Conservation (phyloP, 2,888 invertebrate genomes). For the Carcina quercana region DNA sequence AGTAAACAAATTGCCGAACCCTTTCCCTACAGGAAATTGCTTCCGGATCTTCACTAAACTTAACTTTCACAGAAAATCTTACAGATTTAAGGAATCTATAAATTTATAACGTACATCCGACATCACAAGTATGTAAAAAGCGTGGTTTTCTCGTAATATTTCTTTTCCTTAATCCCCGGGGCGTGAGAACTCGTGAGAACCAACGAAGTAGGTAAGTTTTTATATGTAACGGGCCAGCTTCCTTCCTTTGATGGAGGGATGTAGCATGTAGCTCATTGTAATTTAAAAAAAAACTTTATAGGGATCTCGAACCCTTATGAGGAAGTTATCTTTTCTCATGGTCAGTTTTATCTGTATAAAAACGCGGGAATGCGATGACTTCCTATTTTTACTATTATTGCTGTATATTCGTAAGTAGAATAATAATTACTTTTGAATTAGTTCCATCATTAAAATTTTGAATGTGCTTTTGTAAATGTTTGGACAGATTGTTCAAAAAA, state of each 20-base stretch:
- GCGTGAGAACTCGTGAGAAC: slow-evolving; percentile 18
- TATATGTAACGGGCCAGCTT: slow-evolving; percentile 24
- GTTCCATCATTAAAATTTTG: no score
- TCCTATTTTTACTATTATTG: no score
- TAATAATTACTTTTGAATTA: no score
- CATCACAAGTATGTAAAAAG: slow-evolving; percentile 3
- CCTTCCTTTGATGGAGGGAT: slow-evolving; percentile 35
- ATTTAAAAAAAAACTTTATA: slow-evolving; percentile 6
- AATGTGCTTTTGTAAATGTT: no score
- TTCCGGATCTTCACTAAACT: not conserved
- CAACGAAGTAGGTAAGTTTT: slow-evolving; percentile 5
- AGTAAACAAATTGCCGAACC: no score
- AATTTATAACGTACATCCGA: not conserved
- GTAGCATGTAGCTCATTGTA: slow-evolving; percentile 21
- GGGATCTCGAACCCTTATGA: not conserved
- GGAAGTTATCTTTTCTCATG: slow-evolving; percentile 4
- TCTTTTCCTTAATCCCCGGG: slow-evolving; percentile 9
- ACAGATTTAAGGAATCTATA: not conserved
- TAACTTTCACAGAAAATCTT: not conserved
- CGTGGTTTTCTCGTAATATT: not conserved
- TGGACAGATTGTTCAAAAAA: no score
- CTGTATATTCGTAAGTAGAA: no score
- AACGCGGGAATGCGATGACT: no score
- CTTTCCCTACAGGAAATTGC: slow-evolving; percentile 4
- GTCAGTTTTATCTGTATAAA: no score